Evolutionary conservation across 2,888 invertebrate genomes (phyloP).

Genomic region (Lasius fuliginosus): DNA sequence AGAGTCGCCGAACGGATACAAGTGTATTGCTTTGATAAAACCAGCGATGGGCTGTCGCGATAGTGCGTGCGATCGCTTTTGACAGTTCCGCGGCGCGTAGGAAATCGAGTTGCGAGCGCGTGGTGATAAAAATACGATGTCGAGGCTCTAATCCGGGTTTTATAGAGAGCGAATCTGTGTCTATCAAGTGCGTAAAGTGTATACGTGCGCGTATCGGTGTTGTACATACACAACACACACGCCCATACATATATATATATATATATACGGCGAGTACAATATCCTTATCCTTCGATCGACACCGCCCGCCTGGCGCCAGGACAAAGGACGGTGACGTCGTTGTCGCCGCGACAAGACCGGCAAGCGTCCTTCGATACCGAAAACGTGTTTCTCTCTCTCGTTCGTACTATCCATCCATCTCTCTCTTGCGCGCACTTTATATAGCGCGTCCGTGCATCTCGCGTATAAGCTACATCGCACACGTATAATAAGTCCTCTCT

Average conservation of each 20-base stretch:
- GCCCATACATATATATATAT: not conserved
- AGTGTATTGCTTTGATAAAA: slow-evolving; percentile 83
- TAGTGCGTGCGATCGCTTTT: slow-evolving; percentile 75
- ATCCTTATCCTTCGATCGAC: slow-evolving; percentile 25
- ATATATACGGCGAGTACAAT: not conserved
- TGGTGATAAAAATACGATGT: not conserved
- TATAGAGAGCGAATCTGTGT: not conserved
- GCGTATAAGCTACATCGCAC: not conserved
- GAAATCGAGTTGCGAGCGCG: not conserved
- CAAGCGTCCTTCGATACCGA: not conserved
- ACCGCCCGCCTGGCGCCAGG: slow-evolving; percentile 5
- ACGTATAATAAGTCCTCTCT: not conserved
- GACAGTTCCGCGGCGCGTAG: slow-evolving; percentile 71
- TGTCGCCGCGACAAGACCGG: not conserved
- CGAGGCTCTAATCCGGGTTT: not conserved
- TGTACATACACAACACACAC: not conserved
- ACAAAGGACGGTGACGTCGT: slow-evolving; percentile 22
- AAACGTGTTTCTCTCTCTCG: not conserved
- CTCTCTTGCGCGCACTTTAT: not conserved
- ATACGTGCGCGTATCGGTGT: slow-evolving; percentile 10
- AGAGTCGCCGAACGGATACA: slow-evolving; percentile 65
- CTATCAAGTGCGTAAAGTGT: not conserved
- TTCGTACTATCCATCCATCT: not conserved
- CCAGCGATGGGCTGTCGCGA: slow-evolving; percentile 79
- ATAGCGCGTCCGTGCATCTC: not conserved